These are phyloP conservation scores for Engystomops pustulosus DNA, from an alignment of 2,113 vertebrate species.

Conservation along the genomic window DNA sequence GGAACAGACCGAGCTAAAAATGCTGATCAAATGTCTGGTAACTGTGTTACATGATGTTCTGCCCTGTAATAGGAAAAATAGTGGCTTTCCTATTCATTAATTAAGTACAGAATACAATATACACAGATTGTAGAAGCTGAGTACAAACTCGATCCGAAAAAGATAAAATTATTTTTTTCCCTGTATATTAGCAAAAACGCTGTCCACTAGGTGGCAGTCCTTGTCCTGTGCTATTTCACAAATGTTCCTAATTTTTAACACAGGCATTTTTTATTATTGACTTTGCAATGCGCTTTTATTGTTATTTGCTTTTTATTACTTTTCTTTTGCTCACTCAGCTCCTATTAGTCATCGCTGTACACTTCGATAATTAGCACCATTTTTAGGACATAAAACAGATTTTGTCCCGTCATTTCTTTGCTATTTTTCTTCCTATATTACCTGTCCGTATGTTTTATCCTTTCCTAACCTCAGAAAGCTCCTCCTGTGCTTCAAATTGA, in stretches of 20 bases:
- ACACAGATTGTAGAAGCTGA: not conserved
- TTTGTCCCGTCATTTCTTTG: not conserved
- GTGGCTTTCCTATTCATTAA: not conserved
- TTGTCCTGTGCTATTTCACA: not conserved
- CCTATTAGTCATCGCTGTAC: not conserved
- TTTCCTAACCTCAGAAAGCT: constrained; percentile 35
- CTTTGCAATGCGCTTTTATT: constrained; percentile 16
- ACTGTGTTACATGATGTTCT: not conserved
- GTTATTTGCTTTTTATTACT: constrained; percentile 6
- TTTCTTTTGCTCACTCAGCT: not conserved
- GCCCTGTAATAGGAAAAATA: not conserved
- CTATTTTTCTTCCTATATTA: not conserved
- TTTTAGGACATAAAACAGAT: constrained; percentile 11
- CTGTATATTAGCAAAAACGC: not conserved
- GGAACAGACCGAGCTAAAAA: not conserved
- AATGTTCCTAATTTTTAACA: constrained; percentile 1
- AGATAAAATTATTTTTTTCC: not conserved
- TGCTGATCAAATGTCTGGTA: not conserved
- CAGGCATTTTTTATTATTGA: constrained; percentile 11
- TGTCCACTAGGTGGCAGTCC: constrained; percentile 18
- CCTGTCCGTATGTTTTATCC: constrained; percentile 15
- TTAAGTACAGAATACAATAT: not conserved
- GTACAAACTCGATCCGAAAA: not conserved
- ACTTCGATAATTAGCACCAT: constrained; percentile 10
- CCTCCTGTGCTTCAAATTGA: constrained; percentile 44